phyloP scores from a whole-genome alignment of 2,113 vertebrate species.

The Oreochromis aureus region DNA sequence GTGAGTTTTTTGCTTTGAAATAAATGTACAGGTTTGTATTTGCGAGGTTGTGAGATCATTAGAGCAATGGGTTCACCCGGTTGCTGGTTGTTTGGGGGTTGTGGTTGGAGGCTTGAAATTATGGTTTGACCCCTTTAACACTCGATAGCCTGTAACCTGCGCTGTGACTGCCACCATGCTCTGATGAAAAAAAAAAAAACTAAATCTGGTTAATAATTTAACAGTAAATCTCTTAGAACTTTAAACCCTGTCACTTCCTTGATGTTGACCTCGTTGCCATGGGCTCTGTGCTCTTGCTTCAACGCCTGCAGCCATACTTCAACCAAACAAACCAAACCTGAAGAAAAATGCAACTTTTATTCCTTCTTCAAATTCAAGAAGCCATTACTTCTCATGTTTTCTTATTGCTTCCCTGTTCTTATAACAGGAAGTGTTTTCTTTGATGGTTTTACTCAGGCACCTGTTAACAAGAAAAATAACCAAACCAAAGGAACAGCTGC shows the following conservation, averaged over 20 bases:
- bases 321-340: not conserved
- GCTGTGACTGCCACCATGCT: not conserved
- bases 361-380: accelerated
- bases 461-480: conserved; percentile 10
- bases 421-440: conserved; percentile 20
- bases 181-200: not conserved
- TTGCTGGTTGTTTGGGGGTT: not conserved
- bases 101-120: not conserved
- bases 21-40: not conserved
- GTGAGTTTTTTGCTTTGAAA: not conserved
- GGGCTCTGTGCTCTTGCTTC: not conserved
- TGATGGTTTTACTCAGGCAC: conserved; percentile 14
- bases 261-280: not conserved
- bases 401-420: not conserved
- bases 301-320: not conserved
- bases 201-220: not conserved
- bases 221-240: not conserved
- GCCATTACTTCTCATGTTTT: not conserved
- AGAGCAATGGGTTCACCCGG: not conserved
- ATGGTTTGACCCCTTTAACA: not conserved
- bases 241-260: not conserved
- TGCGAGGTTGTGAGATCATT: not conserved
- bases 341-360: not conserved
- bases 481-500: not conserved
- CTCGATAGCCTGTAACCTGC: not conserved